Conservation (phyloP, 2,113 vertebrate species). For the Montifringilla adamsi region DNA sequence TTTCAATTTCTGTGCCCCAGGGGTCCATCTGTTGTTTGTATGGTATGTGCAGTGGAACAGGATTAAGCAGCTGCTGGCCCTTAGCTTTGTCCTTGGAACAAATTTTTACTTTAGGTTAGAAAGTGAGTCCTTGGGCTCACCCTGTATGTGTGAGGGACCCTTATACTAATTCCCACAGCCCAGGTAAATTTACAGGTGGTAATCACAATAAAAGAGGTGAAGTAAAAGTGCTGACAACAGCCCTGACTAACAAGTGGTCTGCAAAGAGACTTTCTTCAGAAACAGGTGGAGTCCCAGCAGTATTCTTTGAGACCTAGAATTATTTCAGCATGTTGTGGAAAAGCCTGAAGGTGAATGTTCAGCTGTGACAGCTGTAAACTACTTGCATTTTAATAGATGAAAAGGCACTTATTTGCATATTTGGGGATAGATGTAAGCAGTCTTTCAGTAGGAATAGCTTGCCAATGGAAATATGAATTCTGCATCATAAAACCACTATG, state of each 20-base stretch:
- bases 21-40: not conserved
- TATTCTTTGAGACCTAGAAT: not conserved
- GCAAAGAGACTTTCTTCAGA: not conserved
- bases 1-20: not conserved
- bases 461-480: conserved; percentile 25
- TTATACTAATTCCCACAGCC: not conserved
- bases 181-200: not conserved
- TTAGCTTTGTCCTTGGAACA: not conserved
- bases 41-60: not conserved
- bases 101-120: not conserved
- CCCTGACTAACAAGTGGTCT: not conserved
- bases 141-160: not conserved
- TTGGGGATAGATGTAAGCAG: conserved; percentile 4
- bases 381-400: not conserved
- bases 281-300: not conserved
- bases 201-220: not conserved
- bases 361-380: not conserved
- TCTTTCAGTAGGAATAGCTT: conserved; percentile 7
- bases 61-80: not conserved
- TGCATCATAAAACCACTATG: not conserved
- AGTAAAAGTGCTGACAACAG: not conserved
- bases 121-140: not conserved
- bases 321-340: not conserved
- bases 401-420: not conserved
- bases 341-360: not conserved